Conservation (phyloP, 2,888 invertebrate genomes). For the Brachynemurus nebulosus region DNA sequence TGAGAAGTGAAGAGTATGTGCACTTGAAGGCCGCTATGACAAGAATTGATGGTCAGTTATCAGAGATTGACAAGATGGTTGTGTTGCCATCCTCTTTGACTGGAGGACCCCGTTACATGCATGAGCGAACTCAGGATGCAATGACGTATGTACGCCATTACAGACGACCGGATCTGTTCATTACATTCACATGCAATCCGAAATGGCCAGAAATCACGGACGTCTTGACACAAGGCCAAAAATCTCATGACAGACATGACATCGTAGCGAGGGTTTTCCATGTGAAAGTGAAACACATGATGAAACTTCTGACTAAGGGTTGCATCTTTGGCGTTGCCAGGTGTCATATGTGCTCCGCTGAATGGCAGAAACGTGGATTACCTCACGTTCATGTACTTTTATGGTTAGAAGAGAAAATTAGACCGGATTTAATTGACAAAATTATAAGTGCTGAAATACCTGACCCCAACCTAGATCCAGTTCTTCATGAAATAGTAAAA, state of each 20-base stretch:
- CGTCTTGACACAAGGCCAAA: background rate
- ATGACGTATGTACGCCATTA: constrained; percentile 13
- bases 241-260: constrained; percentile 11
- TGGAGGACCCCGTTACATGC: constrained; percentile 21
- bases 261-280: constrained; percentile 9
- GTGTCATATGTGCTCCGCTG: constrained; percentile 16
- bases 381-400: constrained; percentile 4
- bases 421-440: constrained; percentile 16
- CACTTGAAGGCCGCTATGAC: constrained; percentile 17
- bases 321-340: constrained; percentile 13
- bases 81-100: constrained; percentile 14
- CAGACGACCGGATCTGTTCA: constrained; percentile 22
- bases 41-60: constrained; percentile 6
- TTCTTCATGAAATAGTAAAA: constrained; percentile 3
- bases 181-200: constrained; percentile 11
- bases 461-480: constrained; percentile 17
- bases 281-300: constrained; percentile 4
- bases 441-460: constrained; percentile 24
- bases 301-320: background rate
- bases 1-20: constrained; percentile 19
- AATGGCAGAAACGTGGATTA: constrained; percentile 19
- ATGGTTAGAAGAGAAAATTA: constrained; percentile 13
- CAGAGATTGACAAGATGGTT: constrained; percentile 13
- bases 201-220: background rate
- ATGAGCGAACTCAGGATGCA: constrained; percentile 19